Conservation (phyloP, 2,888 invertebrate genomes). For the Lepetodrilus schrolli region DNA sequence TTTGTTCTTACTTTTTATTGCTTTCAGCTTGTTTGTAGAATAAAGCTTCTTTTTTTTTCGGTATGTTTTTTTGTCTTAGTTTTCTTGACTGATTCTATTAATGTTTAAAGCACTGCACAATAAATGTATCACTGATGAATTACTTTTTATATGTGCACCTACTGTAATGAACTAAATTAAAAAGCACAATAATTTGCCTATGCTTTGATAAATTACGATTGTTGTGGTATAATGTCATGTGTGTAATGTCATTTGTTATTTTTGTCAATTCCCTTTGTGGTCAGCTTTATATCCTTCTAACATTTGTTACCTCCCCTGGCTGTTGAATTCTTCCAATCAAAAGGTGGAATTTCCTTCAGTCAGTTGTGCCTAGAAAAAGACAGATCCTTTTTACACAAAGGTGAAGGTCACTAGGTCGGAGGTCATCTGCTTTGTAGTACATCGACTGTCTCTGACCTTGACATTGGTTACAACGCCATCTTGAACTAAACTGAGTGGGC, state of each 20-base stretch:
- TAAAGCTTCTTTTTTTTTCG: no score
- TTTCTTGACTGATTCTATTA: no score
- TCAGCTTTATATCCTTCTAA: not conserved
- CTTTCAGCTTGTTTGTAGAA: no score
- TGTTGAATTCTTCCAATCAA: not conserved
- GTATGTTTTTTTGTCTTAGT: no score
- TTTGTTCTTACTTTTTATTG: not conserved
- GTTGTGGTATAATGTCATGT: not conserved
- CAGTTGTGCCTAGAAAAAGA: not conserved
- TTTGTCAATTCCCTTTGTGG: not conserved
- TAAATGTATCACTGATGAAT: no score
- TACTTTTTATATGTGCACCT: no score
- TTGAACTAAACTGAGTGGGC: slow-evolving; percentile 3
- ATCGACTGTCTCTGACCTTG: slow-evolving; percentile 15
- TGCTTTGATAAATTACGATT: no score
- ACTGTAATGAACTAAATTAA: no score
- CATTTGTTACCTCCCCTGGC: slow-evolving; percentile 14
- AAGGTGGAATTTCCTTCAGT: not conserved
- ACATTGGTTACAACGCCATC: slow-evolving; percentile 23
- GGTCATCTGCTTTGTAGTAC: slow-evolving; percentile 6
- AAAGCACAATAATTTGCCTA: no score
- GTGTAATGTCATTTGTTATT: not conserved
- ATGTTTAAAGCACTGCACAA: no score
- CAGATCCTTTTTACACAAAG: slow-evolving; percentile 12
- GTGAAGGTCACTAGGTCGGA: not conserved